Base-by-base conservation (phyloP, 2,888 invertebrate genomes). In the Lasioglossum villosulum region DNA sequence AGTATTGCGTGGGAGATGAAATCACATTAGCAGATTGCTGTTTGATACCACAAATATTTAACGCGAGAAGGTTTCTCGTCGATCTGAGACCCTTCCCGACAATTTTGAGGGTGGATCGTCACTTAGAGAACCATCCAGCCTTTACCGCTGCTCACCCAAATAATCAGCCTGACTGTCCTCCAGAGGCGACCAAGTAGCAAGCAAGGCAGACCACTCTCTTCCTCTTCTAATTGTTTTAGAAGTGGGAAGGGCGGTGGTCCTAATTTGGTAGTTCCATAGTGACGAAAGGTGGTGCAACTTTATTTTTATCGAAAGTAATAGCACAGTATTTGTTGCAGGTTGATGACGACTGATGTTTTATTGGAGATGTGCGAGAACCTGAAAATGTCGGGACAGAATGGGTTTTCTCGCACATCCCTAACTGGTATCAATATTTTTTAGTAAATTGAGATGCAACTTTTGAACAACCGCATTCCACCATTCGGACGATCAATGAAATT, bases 11-110 rank as follows among this genome's bases (percentile, higher is more conserved):
- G 4, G 99, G 99, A 0, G 98, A 99, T 95, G 97, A 98, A 90
- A 97, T 99, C 83, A 98, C 99, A 0, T 95, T 99, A 93, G 99
- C 99, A 8, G 99, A 99, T 95, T 98, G 99, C 93, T 99, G 98
- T 94, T 96, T 99, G 83, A 98, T 99, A 76, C 99, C 99, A 73
- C 99, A 99, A 96, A 97, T 99, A 78, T 98, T 98, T 95, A 99
- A 99, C 96, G 99, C 99, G 48, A 96, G 98, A 95, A 97, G 98
- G 98, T 99, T 99, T 96, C 98, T 98, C 92, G 99, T 99, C 19
- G 98, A 99, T 95, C 95, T 99, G 90, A 96, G 97, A 87, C 97
- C 98, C 1, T 99, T 98, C 95, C 99, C 99, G 5, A 98, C 97
- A 78, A 98, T 99, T 91, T 96, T 97, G 81, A 97, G 98, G 93